Conservation (phyloP, 2,113 vertebrate species). For the Clarias batrachus region DNA sequence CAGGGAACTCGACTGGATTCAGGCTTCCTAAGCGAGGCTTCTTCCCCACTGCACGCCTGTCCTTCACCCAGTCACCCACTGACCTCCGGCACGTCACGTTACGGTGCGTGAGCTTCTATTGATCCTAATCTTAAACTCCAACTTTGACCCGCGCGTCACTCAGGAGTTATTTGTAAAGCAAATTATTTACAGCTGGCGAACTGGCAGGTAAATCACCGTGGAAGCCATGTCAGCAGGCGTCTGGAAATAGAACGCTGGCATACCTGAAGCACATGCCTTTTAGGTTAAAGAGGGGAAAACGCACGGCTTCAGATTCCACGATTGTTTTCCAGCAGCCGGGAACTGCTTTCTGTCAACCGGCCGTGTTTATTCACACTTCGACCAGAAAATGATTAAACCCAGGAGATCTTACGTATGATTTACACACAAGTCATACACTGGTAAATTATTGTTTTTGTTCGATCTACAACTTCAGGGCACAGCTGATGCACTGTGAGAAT, state of each 20-base stretch:
- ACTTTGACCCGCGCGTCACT: constrained; percentile 54
- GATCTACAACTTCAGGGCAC: constrained; percentile 1
- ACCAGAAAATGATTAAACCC: not conserved
- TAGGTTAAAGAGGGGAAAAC: constrained; percentile 61
- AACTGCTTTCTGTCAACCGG: constrained; percentile 17
- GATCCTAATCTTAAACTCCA: constrained; percentile 53
- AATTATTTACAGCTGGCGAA: constrained; percentile 60
- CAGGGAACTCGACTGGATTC: not conserved
- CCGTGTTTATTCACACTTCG: constrained; percentile 1
- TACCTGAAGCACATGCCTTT: constrained; percentile 63
- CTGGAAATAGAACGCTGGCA: constrained; percentile 68
- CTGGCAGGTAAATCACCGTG: constrained; percentile 67
- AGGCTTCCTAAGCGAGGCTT: not conserved
- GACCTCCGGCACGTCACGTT: constrained; percentile 38
- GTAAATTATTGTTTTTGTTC: not conserved
- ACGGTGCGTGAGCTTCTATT: constrained; percentile 21
- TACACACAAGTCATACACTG: not conserved
- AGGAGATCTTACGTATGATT: not conserved
- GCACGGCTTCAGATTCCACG: constrained; percentile 48
- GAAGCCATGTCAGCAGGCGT: constrained; percentile 65
- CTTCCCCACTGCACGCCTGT: not conserved
- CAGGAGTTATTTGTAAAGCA: constrained; percentile 66
- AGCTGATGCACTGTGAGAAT: not conserved
- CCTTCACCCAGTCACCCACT: constrained; percentile 16
- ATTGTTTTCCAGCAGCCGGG: constrained; percentile 21